A percentile compares a stretch with the other conserved stretches of the same genome.
phyloP scores from a whole-genome alignment of 2,113 vertebrate genomes.

The Festucalex cinctus region DNA sequence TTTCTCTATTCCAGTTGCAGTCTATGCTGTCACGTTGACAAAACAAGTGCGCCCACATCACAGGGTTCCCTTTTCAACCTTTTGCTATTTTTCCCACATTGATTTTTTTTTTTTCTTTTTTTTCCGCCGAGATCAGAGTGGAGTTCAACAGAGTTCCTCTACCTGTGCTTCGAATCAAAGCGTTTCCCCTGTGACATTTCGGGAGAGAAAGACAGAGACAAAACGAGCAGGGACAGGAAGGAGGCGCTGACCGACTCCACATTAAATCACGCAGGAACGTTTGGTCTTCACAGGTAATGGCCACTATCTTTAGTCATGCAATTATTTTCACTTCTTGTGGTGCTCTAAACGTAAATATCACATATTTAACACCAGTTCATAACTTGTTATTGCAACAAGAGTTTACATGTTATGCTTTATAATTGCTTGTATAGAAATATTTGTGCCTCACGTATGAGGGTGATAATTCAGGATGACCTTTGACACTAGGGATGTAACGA shows the following conservation, averaged over 20 bases:
- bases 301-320: slow-evolving; percentile 27
- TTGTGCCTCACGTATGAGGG: not conserved
- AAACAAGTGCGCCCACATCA: not conserved
- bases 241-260: slow-evolving; percentile 25
- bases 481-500: no score
- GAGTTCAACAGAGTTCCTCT: slow-evolving; percentile 50
- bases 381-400: not conserved
- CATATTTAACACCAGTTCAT: not conserved
- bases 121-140: slow-evolving; percentile 58
- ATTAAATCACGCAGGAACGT: slow-evolving; percentile 38
- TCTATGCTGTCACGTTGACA: not conserved
- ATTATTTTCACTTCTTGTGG: slow-evolving; percentile 33
- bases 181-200: slow-evolving; percentile 66
- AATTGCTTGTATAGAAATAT: not conserved
- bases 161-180: slow-evolving; percentile 57
- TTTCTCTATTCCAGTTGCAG: not conserved
- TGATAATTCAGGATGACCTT: no score
- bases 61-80: slow-evolving; percentile 32
- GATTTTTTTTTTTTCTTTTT: slow-evolving; percentile 5
- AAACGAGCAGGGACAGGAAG: slow-evolving; percentile 18
- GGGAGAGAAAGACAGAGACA: slow-evolving; percentile 26
- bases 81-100: slow-evolving; percentile 37
- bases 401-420: not conserved
- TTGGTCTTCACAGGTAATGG: slow-evolving; percentile 52
- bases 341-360: not conserved